phyloP scores from a whole-genome alignment of 2,797 vertebrate genomes.

The Urophycis tenuis region DNA sequence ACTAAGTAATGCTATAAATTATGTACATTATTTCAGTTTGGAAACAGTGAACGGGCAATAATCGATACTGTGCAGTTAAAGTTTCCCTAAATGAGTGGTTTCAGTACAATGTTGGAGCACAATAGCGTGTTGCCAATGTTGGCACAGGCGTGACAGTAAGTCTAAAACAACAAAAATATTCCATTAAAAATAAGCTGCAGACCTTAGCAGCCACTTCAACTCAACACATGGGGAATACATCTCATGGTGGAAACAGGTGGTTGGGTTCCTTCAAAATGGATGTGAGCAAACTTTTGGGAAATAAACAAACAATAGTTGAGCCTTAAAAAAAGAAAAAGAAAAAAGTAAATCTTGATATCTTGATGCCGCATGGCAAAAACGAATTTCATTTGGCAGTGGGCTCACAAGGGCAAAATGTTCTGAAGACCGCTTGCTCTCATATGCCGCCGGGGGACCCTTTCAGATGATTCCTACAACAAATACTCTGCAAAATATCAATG shows the following conservation, averaged over 20 bases:
- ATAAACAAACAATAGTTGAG: neutral
- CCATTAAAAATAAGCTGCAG: neutral
- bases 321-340: neutral
- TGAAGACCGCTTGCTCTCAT: too few species aligned
- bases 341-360: too few species aligned
- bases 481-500: neutral
- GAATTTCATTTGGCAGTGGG: too few species aligned
- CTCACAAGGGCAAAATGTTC: neutral
- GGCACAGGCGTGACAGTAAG: neutral
- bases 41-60: neutral
- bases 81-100: slow-evolving; percentile 52
- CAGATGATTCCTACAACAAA: too few species aligned
- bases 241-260: neutral
- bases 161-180: neutral
- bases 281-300: neutral
- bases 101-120: slow-evolving; percentile 16
- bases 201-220: neutral
- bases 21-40: slow-evolving; percentile 6
- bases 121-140: neutral
- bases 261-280: neutral
- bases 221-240: neutral
- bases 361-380: too few species aligned
- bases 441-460: too few species aligned
- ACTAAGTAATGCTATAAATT: slow-evolving; percentile 35
- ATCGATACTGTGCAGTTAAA: slow-evolving; percentile 22